phyloP scores from a whole-genome alignment of 2,797 vertebrate species.

The Triplophysa yarkandensis region DNA sequence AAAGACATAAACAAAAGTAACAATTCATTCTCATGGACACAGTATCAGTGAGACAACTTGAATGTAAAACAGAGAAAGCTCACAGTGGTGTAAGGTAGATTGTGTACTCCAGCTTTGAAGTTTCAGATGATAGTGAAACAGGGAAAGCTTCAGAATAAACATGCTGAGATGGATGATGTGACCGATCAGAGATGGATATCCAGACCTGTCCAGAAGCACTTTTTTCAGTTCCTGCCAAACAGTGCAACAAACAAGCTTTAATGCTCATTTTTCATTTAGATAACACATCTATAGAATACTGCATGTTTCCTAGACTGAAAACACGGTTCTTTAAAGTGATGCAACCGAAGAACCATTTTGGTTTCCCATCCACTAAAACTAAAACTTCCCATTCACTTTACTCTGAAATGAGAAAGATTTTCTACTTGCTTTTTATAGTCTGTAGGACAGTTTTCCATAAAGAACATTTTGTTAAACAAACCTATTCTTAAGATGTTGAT shows the following conservation, averaged over 20 bases:
- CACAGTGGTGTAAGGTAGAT: conserved; percentile 77
- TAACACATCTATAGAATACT: too few relatives aligned
- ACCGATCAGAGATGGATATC: conserved; percentile 58
- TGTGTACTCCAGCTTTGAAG: conserved; percentile 63
- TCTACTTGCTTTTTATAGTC: too few relatives aligned
- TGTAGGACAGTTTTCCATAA: too few relatives aligned
- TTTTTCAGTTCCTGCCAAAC: conserved; percentile 57
- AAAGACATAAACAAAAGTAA: not conserved
- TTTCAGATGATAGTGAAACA: conserved; percentile 57
- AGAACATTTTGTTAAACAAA: too few relatives aligned
- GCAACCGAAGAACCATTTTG: too few relatives aligned
- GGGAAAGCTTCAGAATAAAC: conserved; percentile 59
- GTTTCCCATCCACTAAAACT: too few relatives aligned
- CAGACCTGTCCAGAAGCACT: conserved; percentile 62
- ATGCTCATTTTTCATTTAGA: not conserved
- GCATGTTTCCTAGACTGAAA: too few relatives aligned
- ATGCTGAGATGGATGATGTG: conserved; percentile 56
- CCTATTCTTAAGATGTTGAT: too few relatives aligned
- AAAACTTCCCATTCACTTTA: too few relatives aligned
- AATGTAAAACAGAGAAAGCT: conserved; percentile 52
- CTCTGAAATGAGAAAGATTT: too few relatives aligned
- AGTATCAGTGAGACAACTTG: not conserved
- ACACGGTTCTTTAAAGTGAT: too few relatives aligned
- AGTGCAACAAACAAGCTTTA: conserved; percentile 22
- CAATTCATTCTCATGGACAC: not conserved